phyloP scores from a whole-genome alignment of 2,797 vertebrate species.

The Protonibea diacanthus region DNA sequence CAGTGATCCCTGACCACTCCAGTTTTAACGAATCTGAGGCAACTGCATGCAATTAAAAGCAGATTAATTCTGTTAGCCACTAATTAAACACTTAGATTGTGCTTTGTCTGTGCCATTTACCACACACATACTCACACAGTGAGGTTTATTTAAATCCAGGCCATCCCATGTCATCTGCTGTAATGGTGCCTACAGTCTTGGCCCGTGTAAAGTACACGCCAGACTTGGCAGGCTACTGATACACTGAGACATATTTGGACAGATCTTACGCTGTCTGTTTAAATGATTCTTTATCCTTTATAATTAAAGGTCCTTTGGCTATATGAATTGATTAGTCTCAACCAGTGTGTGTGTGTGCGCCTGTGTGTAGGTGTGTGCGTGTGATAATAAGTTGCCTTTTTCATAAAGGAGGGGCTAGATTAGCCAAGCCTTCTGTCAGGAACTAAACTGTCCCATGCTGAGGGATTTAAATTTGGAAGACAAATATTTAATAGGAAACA shows the following conservation, averaged over 20 bases:
- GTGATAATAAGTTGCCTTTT: constrained; percentile 38
- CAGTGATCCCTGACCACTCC: constrained; percentile 15
- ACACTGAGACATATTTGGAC: constrained; percentile 27
- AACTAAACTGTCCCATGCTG: constrained; percentile 20
- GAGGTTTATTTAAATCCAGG: constrained; percentile 40
- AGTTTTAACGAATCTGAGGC: constrained; percentile 17
- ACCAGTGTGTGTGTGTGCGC: constrained; percentile 18
- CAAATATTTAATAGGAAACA: constrained; percentile 9
- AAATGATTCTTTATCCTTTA: constrained; percentile 37
- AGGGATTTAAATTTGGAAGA: background rate
- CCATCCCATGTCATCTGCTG: constrained; percentile 14
- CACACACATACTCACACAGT: background rate
- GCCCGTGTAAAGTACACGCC: constrained; percentile 27
- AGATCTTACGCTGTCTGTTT: constrained; percentile 35
- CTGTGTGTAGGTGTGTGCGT: background rate
- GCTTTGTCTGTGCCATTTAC: background rate
- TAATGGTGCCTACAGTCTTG: constrained; percentile 45
- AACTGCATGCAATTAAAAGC: constrained; percentile 21
- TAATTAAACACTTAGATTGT: constrained; percentile 11
- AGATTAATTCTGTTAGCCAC: constrained; percentile 11
- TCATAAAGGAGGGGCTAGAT: constrained; percentile 11
- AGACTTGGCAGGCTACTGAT: constrained; percentile 44
- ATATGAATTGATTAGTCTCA: constrained; percentile 51
- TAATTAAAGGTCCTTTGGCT: constrained; percentile 44
- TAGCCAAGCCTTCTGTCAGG: constrained; percentile 20